Evolutionary conservation across 2,888 invertebrate species (phyloP).

Genomic region (Priocnemis perturbator): DNA sequence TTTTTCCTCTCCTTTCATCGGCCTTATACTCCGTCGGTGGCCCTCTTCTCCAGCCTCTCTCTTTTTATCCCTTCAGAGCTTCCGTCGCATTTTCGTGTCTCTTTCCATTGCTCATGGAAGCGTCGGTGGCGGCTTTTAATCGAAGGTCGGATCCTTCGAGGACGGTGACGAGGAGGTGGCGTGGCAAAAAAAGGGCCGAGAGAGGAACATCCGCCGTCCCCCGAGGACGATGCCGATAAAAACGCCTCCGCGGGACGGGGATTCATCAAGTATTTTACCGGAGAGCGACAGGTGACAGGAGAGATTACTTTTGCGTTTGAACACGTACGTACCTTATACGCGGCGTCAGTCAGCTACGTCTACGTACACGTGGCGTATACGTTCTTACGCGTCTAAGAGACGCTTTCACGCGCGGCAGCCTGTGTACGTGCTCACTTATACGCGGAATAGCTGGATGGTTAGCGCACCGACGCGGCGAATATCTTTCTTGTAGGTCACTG

Average conservation of each 20-base stretch:
- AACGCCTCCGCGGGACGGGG: conserved; percentile 44
- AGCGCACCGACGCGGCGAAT: conserved; percentile 17
- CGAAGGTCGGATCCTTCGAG: conserved; percentile 46
- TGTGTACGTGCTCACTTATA: too few species aligned
- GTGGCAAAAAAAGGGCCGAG: conserved; percentile 13
- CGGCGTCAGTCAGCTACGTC: conserved; percentile 5
- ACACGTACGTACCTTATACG: conserved; percentile 20
- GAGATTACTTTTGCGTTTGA: conserved; percentile 56
- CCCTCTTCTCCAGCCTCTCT: background rate
- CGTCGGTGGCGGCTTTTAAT: conserved; percentile 49
- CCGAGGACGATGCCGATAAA: conserved; percentile 45
- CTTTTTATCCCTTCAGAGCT: conserved; percentile 7
- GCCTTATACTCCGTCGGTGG: conserved; percentile 7
- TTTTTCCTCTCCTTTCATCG: conserved; percentile 1
- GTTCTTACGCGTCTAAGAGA: background rate
- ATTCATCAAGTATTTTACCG: conserved; percentile 52
- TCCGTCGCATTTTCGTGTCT: conserved; percentile 7
- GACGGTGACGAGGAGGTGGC: conserved; percentile 16
- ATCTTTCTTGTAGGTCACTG: conserved; percentile 37
- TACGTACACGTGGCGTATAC: background rate
- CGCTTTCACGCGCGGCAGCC: background rate
- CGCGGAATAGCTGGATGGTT: too few species aligned
- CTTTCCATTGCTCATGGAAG: background rate
- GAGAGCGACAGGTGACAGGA: conserved; percentile 56
- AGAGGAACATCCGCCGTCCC: conserved; percentile 25